These are phyloP conservation scores for Semnopithecus entellus DNA, from an alignment of 2,113 vertebrate species.

Conservation along the genomic window DNA sequence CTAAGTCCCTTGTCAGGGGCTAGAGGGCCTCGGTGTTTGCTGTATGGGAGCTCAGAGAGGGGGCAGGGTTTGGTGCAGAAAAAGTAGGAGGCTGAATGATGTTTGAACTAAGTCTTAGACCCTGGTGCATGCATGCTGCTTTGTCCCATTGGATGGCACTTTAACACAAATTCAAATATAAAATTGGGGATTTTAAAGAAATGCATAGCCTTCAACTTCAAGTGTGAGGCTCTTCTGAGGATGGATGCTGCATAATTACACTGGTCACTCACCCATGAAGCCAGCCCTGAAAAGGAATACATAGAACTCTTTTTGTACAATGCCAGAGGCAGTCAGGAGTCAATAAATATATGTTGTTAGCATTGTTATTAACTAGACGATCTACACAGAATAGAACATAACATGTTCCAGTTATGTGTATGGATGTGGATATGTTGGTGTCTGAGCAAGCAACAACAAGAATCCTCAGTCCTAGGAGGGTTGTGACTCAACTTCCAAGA, in stretches of 20 bases:
- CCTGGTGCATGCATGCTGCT: not conserved
- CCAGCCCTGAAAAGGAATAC: not conserved
- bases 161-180: not conserved
- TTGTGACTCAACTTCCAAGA: not conserved
- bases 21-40: not conserved
- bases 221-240: not conserved
- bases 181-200: not conserved
- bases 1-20: not conserved
- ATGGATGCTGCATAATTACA: not conserved
- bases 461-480: not conserved
- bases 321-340: not conserved
- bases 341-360: not conserved
- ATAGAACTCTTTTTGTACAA: not conserved
- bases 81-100: not conserved
- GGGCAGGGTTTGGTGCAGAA: not conserved
- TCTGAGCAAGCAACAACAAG: not conserved
- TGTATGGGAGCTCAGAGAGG: rapidly evolving
- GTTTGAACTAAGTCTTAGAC: not conserved
- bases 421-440: not conserved
- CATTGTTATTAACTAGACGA: not conserved
- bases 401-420: not conserved
- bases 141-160: not conserved
- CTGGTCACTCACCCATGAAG: not conserved
- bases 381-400: not conserved
- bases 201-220: not conserved